phyloP scores from a whole-genome alignment of 2,888 invertebrate genomes.

The Elysia crispata region DNA sequence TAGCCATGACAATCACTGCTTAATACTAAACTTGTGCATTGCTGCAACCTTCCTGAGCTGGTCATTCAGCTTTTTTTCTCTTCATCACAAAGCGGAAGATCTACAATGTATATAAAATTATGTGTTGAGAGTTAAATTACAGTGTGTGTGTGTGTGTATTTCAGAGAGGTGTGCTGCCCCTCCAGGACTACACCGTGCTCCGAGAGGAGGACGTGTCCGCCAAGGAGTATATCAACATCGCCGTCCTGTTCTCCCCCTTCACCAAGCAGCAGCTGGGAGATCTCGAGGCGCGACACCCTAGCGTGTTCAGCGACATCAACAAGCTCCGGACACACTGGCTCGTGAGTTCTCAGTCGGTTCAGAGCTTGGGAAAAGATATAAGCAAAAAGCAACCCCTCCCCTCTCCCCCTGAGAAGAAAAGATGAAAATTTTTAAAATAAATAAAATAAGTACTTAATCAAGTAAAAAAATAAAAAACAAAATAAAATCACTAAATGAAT shows the following conservation, averaged over 20 bases:
- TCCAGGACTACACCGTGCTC: conserved; percentile 39
- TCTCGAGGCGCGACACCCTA: not conserved
- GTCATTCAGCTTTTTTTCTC: no score
- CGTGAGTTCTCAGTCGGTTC: not conserved
- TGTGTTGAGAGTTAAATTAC: no score
- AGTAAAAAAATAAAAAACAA: not conserved
- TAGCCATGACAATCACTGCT: no score
- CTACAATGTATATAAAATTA: no score
- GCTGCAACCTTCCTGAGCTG: no score
- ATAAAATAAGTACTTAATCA: not conserved
- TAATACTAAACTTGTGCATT: no score
- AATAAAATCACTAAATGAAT: no score
- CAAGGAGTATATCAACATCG: conserved; percentile 38
- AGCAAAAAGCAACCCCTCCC: not conserved
- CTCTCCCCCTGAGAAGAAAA: no score
- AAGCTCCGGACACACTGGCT: conserved; percentile 29
- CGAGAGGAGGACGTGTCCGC: conserved; percentile 32
- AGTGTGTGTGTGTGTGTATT: not conserved
- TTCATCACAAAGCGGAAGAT: no score
- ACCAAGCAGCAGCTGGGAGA: conserved; percentile 5
- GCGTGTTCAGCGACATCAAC: conserved; percentile 28
- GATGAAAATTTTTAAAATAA: not conserved
- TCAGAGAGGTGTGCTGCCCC: conserved; percentile 35
- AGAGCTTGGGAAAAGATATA: not conserved
- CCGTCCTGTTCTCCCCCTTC: conserved; percentile 42